phyloP scores from a whole-genome alignment of 2,797 vertebrate genomes.

The Pampus argenteus region DNA sequence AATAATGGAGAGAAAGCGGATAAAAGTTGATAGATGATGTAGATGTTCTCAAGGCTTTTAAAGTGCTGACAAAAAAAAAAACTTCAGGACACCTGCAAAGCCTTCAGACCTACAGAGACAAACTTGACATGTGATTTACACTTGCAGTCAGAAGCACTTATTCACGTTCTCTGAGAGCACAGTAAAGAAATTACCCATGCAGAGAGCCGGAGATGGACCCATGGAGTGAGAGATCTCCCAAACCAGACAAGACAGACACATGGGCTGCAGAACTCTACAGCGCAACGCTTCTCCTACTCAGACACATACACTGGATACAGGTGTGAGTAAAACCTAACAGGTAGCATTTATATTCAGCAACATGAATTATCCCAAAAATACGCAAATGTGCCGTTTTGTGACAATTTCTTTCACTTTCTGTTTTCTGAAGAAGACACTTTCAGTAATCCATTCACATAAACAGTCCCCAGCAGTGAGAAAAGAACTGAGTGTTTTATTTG shows the following conservation, averaged over 20 bases:
- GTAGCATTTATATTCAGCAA: constrained; percentile 18
- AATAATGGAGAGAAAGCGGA: not conserved
- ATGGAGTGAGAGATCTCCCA: constrained; percentile 72
- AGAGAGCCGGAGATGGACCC: constrained; percentile 66
- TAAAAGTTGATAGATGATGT: not conserved
- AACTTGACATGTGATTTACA: constrained; percentile 63
- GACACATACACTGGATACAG: constrained; percentile 43
- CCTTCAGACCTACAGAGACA: constrained; percentile 47
- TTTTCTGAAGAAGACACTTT: constrained; percentile 14
- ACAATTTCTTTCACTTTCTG: constrained; percentile 34
- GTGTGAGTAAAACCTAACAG: constrained; percentile 50
- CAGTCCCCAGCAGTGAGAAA: constrained; percentile 23
- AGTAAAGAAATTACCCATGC: constrained; percentile 56
- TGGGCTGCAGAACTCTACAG: constrained; percentile 55
- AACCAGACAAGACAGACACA: constrained; percentile 56
- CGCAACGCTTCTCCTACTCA: constrained; percentile 19
- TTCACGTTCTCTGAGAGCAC: constrained; percentile 54
- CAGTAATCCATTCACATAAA: constrained; percentile 42
- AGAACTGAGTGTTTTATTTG: constrained; percentile 52
- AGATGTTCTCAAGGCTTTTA: constrained; percentile 10
- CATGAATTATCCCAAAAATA: constrained; percentile 3
- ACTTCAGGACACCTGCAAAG: constrained; percentile 54
- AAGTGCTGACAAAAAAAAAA: not conserved
- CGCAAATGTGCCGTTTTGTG: no score
- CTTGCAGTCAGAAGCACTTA: constrained; percentile 39